Evolutionary conservation across 92 coral and sea anemone species (phyloP), one percentile per base, ranked within the genome.

Genomic region (Zoanthus solanderi): DNA sequence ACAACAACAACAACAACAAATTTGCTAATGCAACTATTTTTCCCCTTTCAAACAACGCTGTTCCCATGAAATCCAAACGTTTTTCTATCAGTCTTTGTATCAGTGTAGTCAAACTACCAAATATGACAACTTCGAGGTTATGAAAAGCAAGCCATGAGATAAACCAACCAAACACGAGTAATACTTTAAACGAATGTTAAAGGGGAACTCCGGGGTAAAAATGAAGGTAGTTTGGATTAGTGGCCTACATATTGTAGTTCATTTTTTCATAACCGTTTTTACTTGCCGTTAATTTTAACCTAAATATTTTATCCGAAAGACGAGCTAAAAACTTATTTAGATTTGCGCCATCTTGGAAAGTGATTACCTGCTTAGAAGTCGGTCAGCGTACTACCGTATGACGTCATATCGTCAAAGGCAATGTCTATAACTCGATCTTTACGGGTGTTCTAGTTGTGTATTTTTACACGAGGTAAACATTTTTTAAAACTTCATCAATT

Each of bases 281-380:
- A 29, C 87, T 83, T 18, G 68, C 56, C 16, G 61, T 83, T 83
- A 16, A 56, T 65, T 83, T 65, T 18, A 67, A 28, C 61, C 32
- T 67, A 60, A 57, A 67, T 83, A 83, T 83, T 63, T 67, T 67
- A 83, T 75, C 42, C 68, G 60, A 47, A 83, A 83, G 87, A 65
- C n/a, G 78, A 63, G 63, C 78, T 23, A 83, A 65, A 83, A 83
- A 83, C 63, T 28, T 78, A 34, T 44, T 42, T 83, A 83, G 65
- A 83, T 5, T 83, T 83, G 78, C 87, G 87, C 78, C 87, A 83
- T 83, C 78, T 83, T 68, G 87, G 87, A 83, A 42, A 9, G 63
- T 57, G 63, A 57, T 57, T 57, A 16, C 63, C 63, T 57, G 63
- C 63, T 57, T 16, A 57, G 63, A 57, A 57, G 63, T 57, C 2